Base-by-base conservation (phyloP, 1,140 invertebrate genomes). In the Drosophila quadrilineata region DNA sequence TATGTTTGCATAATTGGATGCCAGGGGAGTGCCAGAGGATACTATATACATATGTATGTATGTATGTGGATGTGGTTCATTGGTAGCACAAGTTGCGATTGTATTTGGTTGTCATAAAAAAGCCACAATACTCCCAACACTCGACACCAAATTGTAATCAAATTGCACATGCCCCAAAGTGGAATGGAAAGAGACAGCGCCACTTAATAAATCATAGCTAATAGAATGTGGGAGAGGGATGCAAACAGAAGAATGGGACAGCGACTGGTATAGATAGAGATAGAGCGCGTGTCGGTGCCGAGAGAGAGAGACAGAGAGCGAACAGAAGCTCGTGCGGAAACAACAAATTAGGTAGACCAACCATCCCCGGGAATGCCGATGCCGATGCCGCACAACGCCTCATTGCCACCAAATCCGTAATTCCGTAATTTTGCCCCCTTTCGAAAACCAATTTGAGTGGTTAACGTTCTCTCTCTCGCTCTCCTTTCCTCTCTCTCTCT, bases 121-220 rank as follows among this genome's bases (percentile, higher is more conserved):
- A 69, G 60, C 74, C 43, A 71, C 75, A 73, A 60, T 65, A 69
- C 21, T 12, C 54, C 69, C 69, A 75, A 26, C 54, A 31, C 28
- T 49, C 66, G 46, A 56, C 46, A 43, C 31, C 45, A 58, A 82
- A 69, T 66, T 82, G 64, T 82, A 84, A 82, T 82, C 76, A 82
- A 73, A 73, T 43, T 59, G 68, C 62, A 67, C 22, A 53, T 35
- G 46, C 22, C 40, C 22, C 33, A 21, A 33, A 10, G 17, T 19
- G 29, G 12, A 26, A 59, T 53, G 26, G 31, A 75, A 46, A 46
- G 60, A 68, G 71, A 71, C 73, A 76, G 73, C 58, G 35, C 41
- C 75, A 79, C 74, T 84, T 85, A 85, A 84, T 84, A 84, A 84
- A 84, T 85, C 77, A 84, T 84, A 59, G 71, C 71, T 64, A 58